Conservation (phyloP, 1,140 invertebrate genomes). For the Calliopsis andreniformis region DNA sequence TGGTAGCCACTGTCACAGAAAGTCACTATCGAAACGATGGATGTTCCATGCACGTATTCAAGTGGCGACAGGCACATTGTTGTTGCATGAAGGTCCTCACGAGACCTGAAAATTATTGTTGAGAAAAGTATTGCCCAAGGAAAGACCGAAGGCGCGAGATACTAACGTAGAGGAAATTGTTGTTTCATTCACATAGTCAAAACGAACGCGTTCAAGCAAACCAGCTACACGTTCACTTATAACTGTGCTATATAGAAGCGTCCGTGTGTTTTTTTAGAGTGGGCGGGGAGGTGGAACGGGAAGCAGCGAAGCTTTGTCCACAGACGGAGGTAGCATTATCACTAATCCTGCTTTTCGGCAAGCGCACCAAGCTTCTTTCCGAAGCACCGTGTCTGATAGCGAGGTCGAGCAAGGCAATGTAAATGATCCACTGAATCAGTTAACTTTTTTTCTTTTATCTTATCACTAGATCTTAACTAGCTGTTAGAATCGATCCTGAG, state of each 20-base stretch:
- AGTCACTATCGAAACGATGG: not conserved
- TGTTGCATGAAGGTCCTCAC: too few relatives aligned
- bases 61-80: not conserved
- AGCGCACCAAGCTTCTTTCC: conserved; percentile 85
- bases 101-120: not conserved
- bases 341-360: conserved; percentile 87
- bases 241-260: conserved; percentile 48
- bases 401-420: conserved; percentile 94
- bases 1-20: too few relatives aligned
- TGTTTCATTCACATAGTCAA: too few relatives aligned
- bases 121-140: conserved; percentile 39
- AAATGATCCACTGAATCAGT: conserved; percentile 80
- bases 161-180: too few relatives aligned
- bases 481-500: not conserved
- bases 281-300: conserved; percentile 83
- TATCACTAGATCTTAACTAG: conserved; percentile 31
- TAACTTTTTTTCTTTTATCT: not conserved
- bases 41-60: not conserved
- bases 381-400: conserved; percentile 95
- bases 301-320: conserved; percentile 80
- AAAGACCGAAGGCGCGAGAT: not conserved
- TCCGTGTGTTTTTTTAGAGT: conserved; percentile 68
- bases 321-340: conserved; percentile 90
- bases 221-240: not conserved
- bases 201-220: too few relatives aligned